These are phyloP conservation scores for Apostichopus californicus DNA, from an alignment of 35 echinoderm and acorn worm species.

Conservation along the genomic window DNA sequence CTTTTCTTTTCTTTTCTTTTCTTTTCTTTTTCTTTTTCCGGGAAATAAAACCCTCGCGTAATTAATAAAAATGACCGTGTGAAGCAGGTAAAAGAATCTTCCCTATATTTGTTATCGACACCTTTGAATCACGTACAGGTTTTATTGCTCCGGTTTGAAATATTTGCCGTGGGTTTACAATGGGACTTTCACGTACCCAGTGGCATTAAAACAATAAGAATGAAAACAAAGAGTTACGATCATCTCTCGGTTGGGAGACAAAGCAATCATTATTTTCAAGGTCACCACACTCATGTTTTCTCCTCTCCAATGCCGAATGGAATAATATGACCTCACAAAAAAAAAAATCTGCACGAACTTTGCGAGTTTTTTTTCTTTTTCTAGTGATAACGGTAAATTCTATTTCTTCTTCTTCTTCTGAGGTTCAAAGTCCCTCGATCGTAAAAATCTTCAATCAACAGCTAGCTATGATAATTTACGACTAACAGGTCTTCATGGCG, in stretches of 20 bases:
- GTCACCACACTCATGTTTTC: constrained; percentile 1
- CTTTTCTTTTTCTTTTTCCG: neutral
- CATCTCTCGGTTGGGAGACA: neutral
- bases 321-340: neutral
- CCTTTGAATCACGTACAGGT: neutral
- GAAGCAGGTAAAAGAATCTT: neutral
- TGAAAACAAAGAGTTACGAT: neutral
- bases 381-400: neutral
- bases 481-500: neutral
- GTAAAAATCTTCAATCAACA: constrained; percentile 2
- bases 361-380: neutral
- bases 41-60: neutral
- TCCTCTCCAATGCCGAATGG: constrained; percentile 11
- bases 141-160: neutral
- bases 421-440: neutral
- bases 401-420: neutral
- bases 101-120: neutral
- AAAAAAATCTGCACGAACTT: neutral
- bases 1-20: too few relatives aligned
- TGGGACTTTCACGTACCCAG: constrained; percentile 4
- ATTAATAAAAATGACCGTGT: constrained; percentile 5
- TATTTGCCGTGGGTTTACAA: neutral
- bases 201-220: constrained; percentile 5
- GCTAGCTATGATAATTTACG: constrained; percentile 7
- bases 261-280: constrained; percentile 38